Percentiles rank a stretch among this genome's conserved stretches.
These are phyloP conservation scores for Danio kyathit DNA, from an alignment of 2,797 vertebrate species.

Conservation along the genomic window DNA sequence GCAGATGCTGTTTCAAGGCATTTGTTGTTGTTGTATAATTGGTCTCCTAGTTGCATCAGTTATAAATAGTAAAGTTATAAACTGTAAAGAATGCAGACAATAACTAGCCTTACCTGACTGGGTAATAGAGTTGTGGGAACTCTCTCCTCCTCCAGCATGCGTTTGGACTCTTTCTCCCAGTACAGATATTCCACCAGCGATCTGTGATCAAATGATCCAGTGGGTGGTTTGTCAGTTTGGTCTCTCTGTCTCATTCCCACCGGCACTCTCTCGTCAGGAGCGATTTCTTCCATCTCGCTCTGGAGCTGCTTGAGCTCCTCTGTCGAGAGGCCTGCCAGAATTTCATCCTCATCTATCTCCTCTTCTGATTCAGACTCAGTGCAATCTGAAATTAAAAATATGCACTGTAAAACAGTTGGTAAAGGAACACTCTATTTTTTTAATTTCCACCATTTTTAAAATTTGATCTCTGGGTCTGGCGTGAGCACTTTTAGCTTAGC, in stretches of 20 bases:
- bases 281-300: constrained; percentile 94
- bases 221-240: constrained; percentile 93
- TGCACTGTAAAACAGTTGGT: background rate
- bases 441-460: too few species aligned
- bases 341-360: constrained; percentile 93
- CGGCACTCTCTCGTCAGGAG: constrained; percentile 90
- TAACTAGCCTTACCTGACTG: constrained; percentile 85
- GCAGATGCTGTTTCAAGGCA: constrained; percentile 40
- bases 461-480: too few species aligned
- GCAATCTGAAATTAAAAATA: constrained; percentile 63
- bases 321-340: constrained; percentile 92
- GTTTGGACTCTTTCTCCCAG: constrained; percentile 94
- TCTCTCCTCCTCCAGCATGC: constrained; percentile 93
- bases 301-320: constrained; percentile 95
- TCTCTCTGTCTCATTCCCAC: constrained; percentile 95
- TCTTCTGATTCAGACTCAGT: constrained; percentile 74
- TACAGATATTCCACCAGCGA: constrained; percentile 95
- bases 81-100: constrained; percentile 1
- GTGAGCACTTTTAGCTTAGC: too few species aligned
- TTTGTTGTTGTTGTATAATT: constrained; percentile 41
- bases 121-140: constrained; percentile 89
- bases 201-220: constrained; percentile 91
- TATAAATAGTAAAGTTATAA: constrained; percentile 33
- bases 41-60: constrained; percentile 29
- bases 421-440: too few species aligned